Evolutionary conservation across 2,797 vertebrate genomes (phyloP), one percentile per base, ranked within the genome.

Genomic region (Astyanax mexicanus): DNA sequence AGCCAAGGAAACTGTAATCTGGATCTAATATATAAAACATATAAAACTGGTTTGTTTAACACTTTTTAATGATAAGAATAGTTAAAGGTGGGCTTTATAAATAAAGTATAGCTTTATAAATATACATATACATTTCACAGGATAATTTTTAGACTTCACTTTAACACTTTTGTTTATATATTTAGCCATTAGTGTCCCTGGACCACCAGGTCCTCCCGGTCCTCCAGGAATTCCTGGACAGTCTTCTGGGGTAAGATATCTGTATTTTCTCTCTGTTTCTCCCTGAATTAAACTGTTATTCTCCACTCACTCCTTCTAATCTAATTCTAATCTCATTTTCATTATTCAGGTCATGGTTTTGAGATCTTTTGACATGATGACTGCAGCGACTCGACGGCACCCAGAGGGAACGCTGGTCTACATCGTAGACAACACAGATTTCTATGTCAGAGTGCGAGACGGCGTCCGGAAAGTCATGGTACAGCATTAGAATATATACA

Each of bases 401-500:
- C 93, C 93, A 0, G 96, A 97, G 83, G 97, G 97, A 3, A 89
- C 94, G 19, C 89, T 99, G 8, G 25, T 97, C 23, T 96, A 95
- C 17, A 69, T 97, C 6, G 62, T 88, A 0, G 95, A 97, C 13
- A 90, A 88, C 27, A 94, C 93, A 27, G 95, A 98, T 55, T 92
- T 98, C 49, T 98, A 95, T 0, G 27, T 98, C 57, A 90, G 96
- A 0, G 92, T 98, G 54, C 90, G 91, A 0, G 89, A 93, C 0
- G 97, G 97, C 42, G 88, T 97, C 85, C 92, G 95, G 32, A 94
- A 94, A 86, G 91, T 98, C 47, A 90, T 95, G 88, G 96, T 99
- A 77, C 68, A 40, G 27, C 5, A 57, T 9, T 11, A 23, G 7
- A 44, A 11, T 61, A n/a, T n/a, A n/a, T n/a, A n/a, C n/a, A n/a